These are phyloP conservation scores for Caenorhabditis sp. DNA, from an alignment of 2,888 invertebrate genomes.

Conservation along the genomic window DNA sequence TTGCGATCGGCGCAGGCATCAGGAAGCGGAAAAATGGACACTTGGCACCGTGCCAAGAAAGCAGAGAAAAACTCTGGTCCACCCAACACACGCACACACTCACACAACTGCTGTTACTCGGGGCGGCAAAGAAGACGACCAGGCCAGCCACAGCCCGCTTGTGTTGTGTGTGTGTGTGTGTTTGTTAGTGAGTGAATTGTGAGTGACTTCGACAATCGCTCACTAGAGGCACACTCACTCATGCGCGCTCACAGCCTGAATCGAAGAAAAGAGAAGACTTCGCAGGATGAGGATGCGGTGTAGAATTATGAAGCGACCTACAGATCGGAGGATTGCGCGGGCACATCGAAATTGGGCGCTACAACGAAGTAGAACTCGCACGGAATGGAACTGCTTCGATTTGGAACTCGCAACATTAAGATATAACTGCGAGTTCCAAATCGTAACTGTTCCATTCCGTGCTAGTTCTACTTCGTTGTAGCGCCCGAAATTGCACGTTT, in stretches of 20 bases:
- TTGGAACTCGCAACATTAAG: no score
- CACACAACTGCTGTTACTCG: conserved; percentile 54
- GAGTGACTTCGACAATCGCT: conserved; percentile 46
- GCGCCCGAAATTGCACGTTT: no score
- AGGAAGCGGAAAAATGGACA: conserved; percentile 9
- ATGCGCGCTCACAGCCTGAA: conserved; percentile 19
- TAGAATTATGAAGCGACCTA: conserved; percentile 20
- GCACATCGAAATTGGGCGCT: no score
- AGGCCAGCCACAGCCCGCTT: conserved; percentile 36
- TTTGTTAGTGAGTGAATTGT: conserved; percentile 45
- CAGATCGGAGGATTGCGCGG: not conserved
- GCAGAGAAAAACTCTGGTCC: conserved; percentile 49
- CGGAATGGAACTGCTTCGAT: no score
- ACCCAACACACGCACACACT: conserved; percentile 43
- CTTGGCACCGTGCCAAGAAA: conserved; percentile 60
- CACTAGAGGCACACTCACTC: conserved; percentile 12
- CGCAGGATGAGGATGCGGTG: conserved; percentile 23
- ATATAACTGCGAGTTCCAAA: no score
- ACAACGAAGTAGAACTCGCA: no score
- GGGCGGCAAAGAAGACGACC: conserved; percentile 42
- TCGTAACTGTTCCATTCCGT: no score
- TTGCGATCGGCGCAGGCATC: not conserved
- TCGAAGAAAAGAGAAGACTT: conserved; percentile 2
- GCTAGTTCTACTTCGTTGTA: no score
- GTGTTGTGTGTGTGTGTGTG: conserved; percentile 34